Conservation (phyloP, 2,797 vertebrate genomes). For the Sebastes kiyomatsui region DNA sequence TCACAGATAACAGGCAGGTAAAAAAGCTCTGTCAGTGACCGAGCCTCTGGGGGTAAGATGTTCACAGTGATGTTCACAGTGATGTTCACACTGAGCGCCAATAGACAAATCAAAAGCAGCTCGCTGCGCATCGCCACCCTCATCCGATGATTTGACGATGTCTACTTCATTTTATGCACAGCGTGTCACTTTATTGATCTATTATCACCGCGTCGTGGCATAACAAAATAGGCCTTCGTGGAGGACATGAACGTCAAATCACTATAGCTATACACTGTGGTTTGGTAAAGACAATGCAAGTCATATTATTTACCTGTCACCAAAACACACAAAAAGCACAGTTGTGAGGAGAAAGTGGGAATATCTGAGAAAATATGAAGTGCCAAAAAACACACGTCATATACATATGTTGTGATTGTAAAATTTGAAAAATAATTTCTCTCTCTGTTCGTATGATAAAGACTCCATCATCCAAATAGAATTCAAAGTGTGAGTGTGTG, state of each 20-base stretch:
- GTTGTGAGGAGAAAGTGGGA: background rate
- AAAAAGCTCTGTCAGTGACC: constrained; percentile 41
- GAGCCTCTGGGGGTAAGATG: constrained; percentile 57
- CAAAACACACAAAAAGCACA: background rate
- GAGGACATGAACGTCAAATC: constrained; percentile 30
- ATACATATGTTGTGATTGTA: background rate
- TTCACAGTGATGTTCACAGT: constrained; percentile 33
- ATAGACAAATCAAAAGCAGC: constrained; percentile 67
- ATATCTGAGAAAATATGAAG: background rate
- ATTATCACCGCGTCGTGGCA: constrained; percentile 53
- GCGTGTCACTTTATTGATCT: constrained; percentile 73
- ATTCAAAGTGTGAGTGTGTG: background rate
- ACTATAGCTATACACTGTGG: background rate
- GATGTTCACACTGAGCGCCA: constrained; percentile 6
- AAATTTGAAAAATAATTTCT: background rate
- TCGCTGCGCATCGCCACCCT: constrained; percentile 65
- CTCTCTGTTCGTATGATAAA: background rate
- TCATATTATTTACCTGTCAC: background rate
- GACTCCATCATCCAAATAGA: background rate
- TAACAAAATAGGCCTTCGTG: constrained; percentile 59
- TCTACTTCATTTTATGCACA: constrained; percentile 71
- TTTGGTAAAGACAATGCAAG: background rate
- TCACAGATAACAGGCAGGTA: constrained; percentile 21
- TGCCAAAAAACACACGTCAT: background rate
- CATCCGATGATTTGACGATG: constrained; percentile 61